Evolutionary conservation across 2,888 invertebrate species (phyloP).

Genomic region (Colostygia pectinataria): DNA sequence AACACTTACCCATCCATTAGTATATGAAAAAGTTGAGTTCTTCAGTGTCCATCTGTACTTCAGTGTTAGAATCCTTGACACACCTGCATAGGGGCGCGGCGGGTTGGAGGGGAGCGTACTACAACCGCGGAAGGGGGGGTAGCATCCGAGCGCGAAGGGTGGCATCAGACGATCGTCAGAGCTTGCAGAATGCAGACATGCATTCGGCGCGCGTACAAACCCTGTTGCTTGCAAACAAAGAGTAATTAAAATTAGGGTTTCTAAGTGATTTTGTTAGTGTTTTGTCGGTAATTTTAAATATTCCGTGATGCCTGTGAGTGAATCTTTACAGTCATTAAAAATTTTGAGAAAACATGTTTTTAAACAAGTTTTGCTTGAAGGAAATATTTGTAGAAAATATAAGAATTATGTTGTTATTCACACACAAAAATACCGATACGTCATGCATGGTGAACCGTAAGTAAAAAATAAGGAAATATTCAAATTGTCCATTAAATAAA

Average conservation of each 20-base stretch:
- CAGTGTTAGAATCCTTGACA: constrained; percentile 33
- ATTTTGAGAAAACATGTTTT: not conserved
- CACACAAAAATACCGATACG: not conserved
- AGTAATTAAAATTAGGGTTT: constrained; percentile 1
- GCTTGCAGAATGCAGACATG: constrained; percentile 21
- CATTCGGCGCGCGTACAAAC: constrained; percentile 4
- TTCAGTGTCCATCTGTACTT: constrained; percentile 1
- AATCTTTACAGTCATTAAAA: not conserved
- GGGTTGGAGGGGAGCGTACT: constrained; percentile 9
- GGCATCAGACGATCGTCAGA: constrained; percentile 18
- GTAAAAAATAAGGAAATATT: not conserved
- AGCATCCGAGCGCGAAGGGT: constrained; percentile 7
- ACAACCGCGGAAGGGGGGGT: constrained; percentile 4
- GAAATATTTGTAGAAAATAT: not conserved
- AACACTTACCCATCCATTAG: too few species aligned
- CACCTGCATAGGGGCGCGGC: constrained; percentile 34
- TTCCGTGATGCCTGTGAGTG: constrained; percentile 19
- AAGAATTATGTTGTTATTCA: not conserved
- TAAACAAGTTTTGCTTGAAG: not conserved
- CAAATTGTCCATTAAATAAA: not conserved
- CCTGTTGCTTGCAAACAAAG: constrained; percentile 25
- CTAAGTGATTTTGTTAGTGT: not conserved
- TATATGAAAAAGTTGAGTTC: too few species aligned
- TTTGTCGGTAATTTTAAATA: not conserved
- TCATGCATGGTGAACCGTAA: constrained; percentile 16